phyloP scores from a whole-genome alignment of 35 echinoderm and acorn worm genomes.

The Apostichopus parvimensis region DNA sequence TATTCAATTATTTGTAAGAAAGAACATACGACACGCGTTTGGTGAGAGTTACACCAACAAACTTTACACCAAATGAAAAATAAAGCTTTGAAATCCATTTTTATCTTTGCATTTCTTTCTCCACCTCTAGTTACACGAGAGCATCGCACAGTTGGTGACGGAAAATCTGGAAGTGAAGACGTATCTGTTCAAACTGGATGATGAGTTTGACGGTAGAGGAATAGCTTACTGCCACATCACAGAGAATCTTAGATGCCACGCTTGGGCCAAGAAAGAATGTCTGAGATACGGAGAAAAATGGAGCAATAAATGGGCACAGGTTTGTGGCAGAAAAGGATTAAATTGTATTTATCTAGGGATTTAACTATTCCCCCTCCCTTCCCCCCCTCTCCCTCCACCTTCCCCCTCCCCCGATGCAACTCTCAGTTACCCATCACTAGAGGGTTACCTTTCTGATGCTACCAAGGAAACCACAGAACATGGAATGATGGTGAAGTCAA shows the following conservation, averaged over 20 bases:
- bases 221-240: conserved; percentile 95
- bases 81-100: too few relatives aligned
- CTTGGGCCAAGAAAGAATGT: conserved; percentile 93
- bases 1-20: too few relatives aligned
- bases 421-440: too few relatives aligned
- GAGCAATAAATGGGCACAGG: conserved; percentile 95
- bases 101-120: not conserved
- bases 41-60: too few relatives aligned
- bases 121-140: conserved; percentile 79
- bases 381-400: too few relatives aligned
- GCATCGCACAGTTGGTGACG: conserved; percentile 92
- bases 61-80: too few relatives aligned
- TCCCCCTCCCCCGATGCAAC: not conserved
- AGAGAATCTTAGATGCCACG: conserved; percentile 80
- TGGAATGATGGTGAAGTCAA: too few relatives aligned
- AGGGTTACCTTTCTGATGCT: too few relatives aligned
- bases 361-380: too few relatives aligned
- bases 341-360: not conserved
- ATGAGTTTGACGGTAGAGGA: conserved; percentile 94
- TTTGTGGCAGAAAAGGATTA: conserved; percentile 4
- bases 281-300: conserved; percentile 93
- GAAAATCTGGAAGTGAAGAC: conserved; percentile 93
- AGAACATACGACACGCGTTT: too few relatives aligned
- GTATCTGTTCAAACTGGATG: conserved; percentile 96
- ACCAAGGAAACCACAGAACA: too few relatives aligned